These are phyloP conservation scores for Brachyopa scutellaris DNA, from an alignment of 2,888 invertebrate genomes.

Conservation along the genomic window DNA sequence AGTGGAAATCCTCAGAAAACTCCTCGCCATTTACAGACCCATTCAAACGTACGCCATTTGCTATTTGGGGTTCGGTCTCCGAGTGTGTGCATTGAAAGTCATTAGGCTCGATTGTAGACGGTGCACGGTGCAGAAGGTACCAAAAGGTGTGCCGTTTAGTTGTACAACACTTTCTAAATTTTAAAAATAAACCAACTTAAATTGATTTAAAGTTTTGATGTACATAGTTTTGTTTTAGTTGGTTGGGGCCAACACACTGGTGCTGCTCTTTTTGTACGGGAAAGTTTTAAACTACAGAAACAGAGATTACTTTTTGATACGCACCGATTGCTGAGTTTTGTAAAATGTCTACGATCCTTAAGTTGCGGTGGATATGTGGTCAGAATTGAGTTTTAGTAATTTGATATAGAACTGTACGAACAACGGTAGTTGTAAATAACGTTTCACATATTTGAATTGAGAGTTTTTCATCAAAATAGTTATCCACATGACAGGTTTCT, in stretches of 20 bases:
- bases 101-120: slow-evolving; percentile 39
- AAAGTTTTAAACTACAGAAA: too few species aligned
- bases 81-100: slow-evolving; percentile 34
- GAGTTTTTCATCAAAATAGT: too few species aligned
- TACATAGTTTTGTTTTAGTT: too few species aligned
- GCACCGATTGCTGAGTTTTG: neutral
- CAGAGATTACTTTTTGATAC: too few species aligned
- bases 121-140: neutral
- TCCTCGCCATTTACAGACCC: slow-evolving; percentile 43
- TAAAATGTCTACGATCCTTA: too few species aligned
- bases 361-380: too few species aligned
- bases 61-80: neutral
- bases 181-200: slow-evolving; percentile 17
- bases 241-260: neutral
- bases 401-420: too few species aligned
- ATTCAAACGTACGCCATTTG: slow-evolving; percentile 47
- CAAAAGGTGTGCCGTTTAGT: slow-evolving; percentile 27
- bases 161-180: slow-evolving; percentile 35
- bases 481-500: too few species aligned
- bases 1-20: slow-evolving; percentile 44
- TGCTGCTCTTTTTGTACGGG: slow-evolving; percentile 22
- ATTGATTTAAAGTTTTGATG: slow-evolving; percentile 33
- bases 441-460: too few species aligned
- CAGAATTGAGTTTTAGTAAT: too few species aligned
- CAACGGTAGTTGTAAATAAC: too few species aligned